Conservation (phyloP, 2,888 invertebrate species). For the Octonoba sinensis region DNA sequence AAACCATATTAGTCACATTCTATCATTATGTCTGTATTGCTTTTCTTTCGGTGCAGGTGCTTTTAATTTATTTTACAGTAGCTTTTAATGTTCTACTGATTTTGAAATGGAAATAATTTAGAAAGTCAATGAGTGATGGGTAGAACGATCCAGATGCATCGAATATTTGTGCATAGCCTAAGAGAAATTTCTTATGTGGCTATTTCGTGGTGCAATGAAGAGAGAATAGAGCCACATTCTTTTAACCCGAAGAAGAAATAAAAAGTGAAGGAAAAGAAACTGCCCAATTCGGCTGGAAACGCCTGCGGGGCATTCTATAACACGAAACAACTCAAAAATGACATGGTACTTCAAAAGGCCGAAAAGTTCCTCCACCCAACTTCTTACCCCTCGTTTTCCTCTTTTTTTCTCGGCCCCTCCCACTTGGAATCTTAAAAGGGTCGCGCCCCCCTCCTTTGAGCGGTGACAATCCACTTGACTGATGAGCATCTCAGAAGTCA, state of each 20-base stretch:
- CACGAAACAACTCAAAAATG: conserved; percentile 8
- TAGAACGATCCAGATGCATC: no score
- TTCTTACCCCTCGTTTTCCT: conserved; percentile 14
- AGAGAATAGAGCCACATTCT: conserved; percentile 1
- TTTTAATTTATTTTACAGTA: no score
- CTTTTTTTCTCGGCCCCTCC: conserved; percentile 30
- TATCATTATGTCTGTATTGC: no score
- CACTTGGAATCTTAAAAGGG: conserved; percentile 20
- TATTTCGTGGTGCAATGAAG: no score
- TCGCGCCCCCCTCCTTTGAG: conserved; percentile 18
- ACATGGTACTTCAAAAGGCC: conserved; percentile 4
- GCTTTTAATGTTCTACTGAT: no score
- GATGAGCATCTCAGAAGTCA: conserved; percentile 35
- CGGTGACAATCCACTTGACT: conserved; percentile 44
- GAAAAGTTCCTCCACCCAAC: background rate
- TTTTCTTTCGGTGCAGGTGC: no score
- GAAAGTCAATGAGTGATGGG: no score
- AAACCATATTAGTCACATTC: no score
- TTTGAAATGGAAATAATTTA: no score
- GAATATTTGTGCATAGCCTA: no score
- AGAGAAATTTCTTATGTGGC: no score
- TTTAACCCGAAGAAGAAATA: background rate
- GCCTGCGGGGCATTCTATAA: conserved; percentile 3
- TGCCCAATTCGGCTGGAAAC: background rate
- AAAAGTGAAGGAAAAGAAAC: background rate